Conservation (phyloP, 2,113 vertebrate species). For the Callaeas wilsoni region DNA sequence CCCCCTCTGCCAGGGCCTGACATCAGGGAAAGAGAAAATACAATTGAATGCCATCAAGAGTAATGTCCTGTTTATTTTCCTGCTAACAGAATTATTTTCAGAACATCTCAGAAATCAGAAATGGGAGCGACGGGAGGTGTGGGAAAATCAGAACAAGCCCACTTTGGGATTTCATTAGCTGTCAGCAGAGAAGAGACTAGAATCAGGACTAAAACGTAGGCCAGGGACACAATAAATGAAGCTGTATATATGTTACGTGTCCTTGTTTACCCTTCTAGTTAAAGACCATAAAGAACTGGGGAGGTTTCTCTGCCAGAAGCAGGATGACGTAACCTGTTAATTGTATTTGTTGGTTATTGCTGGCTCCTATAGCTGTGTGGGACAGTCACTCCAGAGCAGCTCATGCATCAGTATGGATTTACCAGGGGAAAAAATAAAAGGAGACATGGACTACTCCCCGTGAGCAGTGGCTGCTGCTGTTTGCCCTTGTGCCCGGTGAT, state of each 20-base stretch:
- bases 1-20: constrained; percentile 21
- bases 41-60: constrained; percentile 52
- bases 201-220: not conserved
- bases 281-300: not conserved
- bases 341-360: not conserved
- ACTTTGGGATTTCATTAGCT: not conserved
- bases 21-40: constrained; percentile 57
- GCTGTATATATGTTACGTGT: not conserved
- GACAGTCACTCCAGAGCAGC: not conserved
- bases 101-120: constrained; percentile 19
- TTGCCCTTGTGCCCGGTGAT: not conserved
- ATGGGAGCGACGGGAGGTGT: not conserved
- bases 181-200: not conserved
- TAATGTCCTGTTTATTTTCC: constrained; percentile 58
- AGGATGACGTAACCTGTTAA: not conserved
- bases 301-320: not conserved
- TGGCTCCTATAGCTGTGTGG: not conserved
- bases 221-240: not conserved
- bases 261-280: not conserved
- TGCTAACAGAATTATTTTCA: constrained; percentile 43
- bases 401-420: not conserved
- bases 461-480: not conserved
- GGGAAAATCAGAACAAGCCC: not conserved
- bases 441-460: not conserved
- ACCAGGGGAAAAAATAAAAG: not conserved